These are phyloP conservation scores for Andrena flavipes DNA, from an alignment of 2,888 invertebrate species.

Conservation along the genomic window DNA sequence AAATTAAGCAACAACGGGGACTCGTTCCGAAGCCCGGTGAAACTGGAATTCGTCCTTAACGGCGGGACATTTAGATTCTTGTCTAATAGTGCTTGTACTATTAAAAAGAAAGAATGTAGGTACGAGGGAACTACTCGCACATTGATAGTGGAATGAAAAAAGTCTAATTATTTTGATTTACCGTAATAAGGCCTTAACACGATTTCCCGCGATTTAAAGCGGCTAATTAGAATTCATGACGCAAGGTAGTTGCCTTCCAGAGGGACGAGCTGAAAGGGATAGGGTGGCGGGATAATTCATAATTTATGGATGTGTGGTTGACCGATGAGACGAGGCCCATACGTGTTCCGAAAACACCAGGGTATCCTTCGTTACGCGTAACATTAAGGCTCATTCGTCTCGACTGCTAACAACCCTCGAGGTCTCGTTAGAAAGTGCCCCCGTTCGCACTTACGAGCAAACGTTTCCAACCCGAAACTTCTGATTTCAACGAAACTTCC, in stretches of 20 bases:
- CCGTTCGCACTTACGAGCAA: background rate
- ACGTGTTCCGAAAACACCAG: constrained; percentile 48
- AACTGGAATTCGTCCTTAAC: background rate
- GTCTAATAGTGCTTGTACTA: too few species aligned
- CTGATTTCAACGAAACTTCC: too few species aligned
- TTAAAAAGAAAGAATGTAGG: too few species aligned
- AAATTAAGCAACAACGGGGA: constrained; percentile 28
- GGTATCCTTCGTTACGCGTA: constrained; percentile 61
- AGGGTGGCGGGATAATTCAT: constrained; percentile 70
- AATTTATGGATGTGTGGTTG: constrained; percentile 74
- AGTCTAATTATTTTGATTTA: constrained; percentile 6
- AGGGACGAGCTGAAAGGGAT: constrained; percentile 72
- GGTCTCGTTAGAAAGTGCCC: constrained; percentile 33
- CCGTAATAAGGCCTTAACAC: background rate
- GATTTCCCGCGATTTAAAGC: constrained; percentile 61
- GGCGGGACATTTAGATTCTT: too few species aligned
- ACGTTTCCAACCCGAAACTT: background rate
- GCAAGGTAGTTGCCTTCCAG: constrained; percentile 76
- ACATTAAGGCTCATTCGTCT: constrained; percentile 68
- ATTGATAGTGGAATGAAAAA: background rate
- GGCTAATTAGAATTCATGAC: constrained; percentile 80
- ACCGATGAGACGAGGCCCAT: constrained; percentile 62
- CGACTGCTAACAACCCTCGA: constrained; percentile 48
- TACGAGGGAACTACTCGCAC: background rate
- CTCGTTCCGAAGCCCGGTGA: background rate